These are phyloP conservation scores for Bhutanitis thaidina DNA, from an alignment of 2,888 invertebrate species.

Conservation along the genomic window DNA sequence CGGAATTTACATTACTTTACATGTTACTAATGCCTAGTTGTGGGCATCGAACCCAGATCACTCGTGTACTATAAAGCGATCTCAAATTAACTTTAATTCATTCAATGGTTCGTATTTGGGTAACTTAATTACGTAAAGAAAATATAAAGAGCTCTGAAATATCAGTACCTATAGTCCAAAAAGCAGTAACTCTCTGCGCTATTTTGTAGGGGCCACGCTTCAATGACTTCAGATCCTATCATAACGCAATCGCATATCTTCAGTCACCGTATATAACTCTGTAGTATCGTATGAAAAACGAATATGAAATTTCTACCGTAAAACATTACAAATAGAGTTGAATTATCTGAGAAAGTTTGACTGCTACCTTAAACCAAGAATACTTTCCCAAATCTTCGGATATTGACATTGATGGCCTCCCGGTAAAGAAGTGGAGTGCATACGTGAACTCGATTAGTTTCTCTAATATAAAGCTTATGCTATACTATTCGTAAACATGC, in stretches of 20 bases:
- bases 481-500: neutral
- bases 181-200: conserved; percentile 41
- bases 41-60: too few species aligned
- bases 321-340: conserved; percentile 19
- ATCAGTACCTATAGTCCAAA: too few species aligned
- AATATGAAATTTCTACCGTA: conserved; percentile 39
- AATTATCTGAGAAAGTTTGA: conserved; percentile 19
- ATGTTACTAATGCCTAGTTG: too few species aligned
- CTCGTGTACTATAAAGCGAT: too few species aligned
- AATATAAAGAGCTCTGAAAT: conserved; percentile 2
- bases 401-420: conserved; percentile 76
- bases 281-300: conserved; percentile 35
- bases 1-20: too few species aligned
- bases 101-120: too few species aligned
- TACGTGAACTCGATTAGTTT: conserved; percentile 67
- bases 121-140: too few species aligned
- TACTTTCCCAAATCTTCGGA: conserved; percentile 57
- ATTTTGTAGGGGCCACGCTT: conserved; percentile 56
- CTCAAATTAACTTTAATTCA: too few species aligned
- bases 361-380: conserved; percentile 40
- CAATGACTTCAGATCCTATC: conserved; percentile 75
- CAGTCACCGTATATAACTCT: conserved; percentile 34
- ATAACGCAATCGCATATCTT: conserved; percentile 75
- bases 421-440: conserved; percentile 70
- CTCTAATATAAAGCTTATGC: conserved; percentile 39